Evolutionary conservation across 2,113 vertebrate genomes (phyloP), one percentile per base, ranked within the genome.

Genomic region (Galbula dea): DNA sequence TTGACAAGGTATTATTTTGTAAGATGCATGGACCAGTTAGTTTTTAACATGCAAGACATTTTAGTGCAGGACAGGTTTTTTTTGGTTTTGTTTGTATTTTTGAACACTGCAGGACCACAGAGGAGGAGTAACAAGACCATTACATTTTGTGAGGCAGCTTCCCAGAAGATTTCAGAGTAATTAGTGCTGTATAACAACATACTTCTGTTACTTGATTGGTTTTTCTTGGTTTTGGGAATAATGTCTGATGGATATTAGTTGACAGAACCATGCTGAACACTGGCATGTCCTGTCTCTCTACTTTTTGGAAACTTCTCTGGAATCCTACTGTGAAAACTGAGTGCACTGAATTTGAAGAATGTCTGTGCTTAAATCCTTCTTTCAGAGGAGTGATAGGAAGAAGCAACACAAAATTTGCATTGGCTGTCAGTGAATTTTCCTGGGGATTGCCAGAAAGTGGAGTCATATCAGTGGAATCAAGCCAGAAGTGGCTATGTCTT

Each of bases 1-100:
- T 65, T 73, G 36, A 2, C 12, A 30, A 30, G 10, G 5, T 62
- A 30, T 19, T 15, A 12, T 76, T 73, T 11, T 0, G 0, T 46
- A 66, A 61, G 23, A 74, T 54, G 16, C 17, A 9, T 51, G 26
- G 12, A 27, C 88, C 19, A 27, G 34, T 58, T 76, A 54, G 36
- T 43, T 91, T 61, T 83, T 69, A 49, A 51, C 0, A 3, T 46
- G 16, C 8, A 36, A 69, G 14, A 27, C 7, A 6, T 63, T 45
- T 66, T 54, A 26, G 34, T 43, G 32, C 12, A 58, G 54, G 36
- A 63, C 21, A 55, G 20, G 3, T 37, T 34, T 63, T 57, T 75
- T 68, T 62, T 81, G 11, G 7, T 62, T 72, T 62, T 83, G 20
- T 86, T 90, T 12, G 4, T 67, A 36, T 65, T 48, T 62, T 45